Evolutionary conservation across 2,113 vertebrate genomes (phyloP).

Genomic region (Nanger granti): DNA sequence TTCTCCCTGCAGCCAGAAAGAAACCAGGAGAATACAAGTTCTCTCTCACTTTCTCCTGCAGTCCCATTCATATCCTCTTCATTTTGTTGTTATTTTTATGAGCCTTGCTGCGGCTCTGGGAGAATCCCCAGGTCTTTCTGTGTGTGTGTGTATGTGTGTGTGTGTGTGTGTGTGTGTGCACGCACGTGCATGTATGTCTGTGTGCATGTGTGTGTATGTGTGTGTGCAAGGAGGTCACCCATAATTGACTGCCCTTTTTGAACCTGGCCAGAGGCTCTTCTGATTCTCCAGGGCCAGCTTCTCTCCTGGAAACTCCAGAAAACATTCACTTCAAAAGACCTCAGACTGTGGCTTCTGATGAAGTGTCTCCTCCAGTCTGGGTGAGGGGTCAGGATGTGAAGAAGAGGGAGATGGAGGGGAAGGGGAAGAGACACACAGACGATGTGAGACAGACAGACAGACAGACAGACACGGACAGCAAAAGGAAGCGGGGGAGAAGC

Average conservation of each 20-base stretch:
- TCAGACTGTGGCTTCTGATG: background rate
- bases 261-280: background rate
- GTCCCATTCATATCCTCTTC: background rate
- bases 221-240: rapidly evolving
- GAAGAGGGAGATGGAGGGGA: background rate
- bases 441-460: background rate
- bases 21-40: background rate
- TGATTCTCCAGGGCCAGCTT: background rate
- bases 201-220: no score
- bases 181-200: no score
- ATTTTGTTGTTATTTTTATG: background rate
- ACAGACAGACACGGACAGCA: rapidly evolving
- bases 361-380: no score
- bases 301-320: background rate
- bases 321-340: background rate
- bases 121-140: background rate
- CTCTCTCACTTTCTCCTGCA: background rate
- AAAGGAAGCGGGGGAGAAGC: rapidly evolving
- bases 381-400: no score
- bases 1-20: background rate
- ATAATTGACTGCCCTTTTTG: rapidly evolving
- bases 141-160: background rate
- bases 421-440: background rate
- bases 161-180: no score
- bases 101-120: background rate